These are phyloP conservation scores for Siphamia tubifer DNA, from an alignment of 2,113 vertebrate species.

Conservation along the genomic window DNA sequence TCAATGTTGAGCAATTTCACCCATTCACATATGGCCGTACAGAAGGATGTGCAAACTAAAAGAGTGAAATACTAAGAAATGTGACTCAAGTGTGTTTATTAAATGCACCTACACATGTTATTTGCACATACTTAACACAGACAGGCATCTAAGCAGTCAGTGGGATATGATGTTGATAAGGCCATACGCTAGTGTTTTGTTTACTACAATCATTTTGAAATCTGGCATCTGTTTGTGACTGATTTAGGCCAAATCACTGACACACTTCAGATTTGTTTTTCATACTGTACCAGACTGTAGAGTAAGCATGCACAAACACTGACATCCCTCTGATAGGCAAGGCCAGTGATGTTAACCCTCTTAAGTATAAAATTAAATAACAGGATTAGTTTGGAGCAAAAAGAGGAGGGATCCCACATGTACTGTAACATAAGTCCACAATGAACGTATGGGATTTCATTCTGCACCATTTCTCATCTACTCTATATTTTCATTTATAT, in stretches of 20 bases:
- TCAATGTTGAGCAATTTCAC: too few relatives aligned
- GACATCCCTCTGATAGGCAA: not conserved
- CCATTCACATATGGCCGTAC: too few relatives aligned
- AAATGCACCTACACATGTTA: constrained; percentile 8
- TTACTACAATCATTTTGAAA: constrained; percentile 4
- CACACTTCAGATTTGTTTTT: not conserved
- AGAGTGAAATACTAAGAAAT: too few relatives aligned
- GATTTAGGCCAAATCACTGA: constrained; percentile 23
- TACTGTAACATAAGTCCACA: constrained; percentile 1
- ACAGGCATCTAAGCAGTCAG: not conserved
- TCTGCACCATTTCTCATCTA: not conserved
- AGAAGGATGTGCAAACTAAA: too few relatives aligned
- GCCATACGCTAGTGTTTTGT: not conserved
- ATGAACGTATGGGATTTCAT: not conserved
- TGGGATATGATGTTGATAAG: not conserved
- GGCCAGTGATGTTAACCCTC: constrained; percentile 30
- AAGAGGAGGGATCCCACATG: not conserved
- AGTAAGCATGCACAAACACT: constrained; percentile 8
- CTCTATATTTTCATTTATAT: not conserved
- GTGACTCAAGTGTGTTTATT: not conserved
- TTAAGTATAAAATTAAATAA: constrained; percentile 45
- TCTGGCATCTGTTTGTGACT: constrained; percentile 17
- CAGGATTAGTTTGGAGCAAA: constrained; percentile 25
- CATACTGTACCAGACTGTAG: not conserved
- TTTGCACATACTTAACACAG: not conserved